These are phyloP conservation scores for Syrista parreyssii DNA, from an alignment of 2,888 invertebrate genomes.

Conservation along the genomic window DNA sequence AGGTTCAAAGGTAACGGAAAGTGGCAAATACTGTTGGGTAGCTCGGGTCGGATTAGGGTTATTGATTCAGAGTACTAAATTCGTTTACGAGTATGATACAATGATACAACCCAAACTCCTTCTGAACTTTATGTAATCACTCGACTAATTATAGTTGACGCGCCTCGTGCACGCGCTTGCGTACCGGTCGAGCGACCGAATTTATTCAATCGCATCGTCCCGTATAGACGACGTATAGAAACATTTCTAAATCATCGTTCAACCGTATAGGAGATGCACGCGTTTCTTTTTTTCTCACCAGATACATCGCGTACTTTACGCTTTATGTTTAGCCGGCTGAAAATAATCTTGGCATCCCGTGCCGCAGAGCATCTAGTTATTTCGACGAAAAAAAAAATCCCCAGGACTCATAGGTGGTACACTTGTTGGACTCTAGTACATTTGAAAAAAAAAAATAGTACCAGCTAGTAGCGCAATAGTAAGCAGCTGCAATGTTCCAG, in stretches of 20 bases:
- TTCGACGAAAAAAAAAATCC: too few species aligned
- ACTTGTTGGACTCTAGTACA: too few species aligned
- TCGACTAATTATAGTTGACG: neutral
- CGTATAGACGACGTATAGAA: neutral
- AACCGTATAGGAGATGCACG: neutral
- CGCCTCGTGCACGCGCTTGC: neutral
- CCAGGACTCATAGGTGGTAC: too few species aligned
- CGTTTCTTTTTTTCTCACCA: neutral
- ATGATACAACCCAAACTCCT: neutral
- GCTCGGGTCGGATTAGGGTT: neutral
- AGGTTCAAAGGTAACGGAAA: neutral
- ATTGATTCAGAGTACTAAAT: neutral
- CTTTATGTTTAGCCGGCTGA: too few species aligned
- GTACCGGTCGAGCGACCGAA: neutral
- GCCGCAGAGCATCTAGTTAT: too few species aligned
- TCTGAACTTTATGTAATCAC: neutral
- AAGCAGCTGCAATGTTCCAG: too few species aligned
- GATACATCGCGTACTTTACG: too few species aligned
- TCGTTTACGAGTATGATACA: neutral
- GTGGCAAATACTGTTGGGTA: neutral
- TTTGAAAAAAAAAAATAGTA: too few species aligned
- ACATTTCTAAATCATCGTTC: neutral
- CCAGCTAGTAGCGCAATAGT: too few species aligned
- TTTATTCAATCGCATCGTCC: too few species aligned
- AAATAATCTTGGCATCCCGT: too few species aligned